Evolutionary conservation across 2,797 vertebrate genomes (phyloP), one percentile per base, ranked within the genome.

Genomic region (Chloroceryle inda): DNA sequence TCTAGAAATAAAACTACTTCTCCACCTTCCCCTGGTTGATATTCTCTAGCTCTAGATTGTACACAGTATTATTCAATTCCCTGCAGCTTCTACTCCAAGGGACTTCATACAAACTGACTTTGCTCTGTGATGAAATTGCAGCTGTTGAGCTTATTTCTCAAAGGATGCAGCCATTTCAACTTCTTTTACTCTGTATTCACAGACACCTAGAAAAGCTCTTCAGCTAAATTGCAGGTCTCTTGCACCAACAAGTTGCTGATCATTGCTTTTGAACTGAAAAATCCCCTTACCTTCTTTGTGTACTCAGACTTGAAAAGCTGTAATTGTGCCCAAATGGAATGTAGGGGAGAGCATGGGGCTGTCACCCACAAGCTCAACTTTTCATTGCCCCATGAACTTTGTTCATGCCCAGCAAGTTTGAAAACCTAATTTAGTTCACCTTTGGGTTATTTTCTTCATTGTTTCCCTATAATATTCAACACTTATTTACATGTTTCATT

Each of bases 391-490:
- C 27, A 1, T 17, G 66, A 23, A 63, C 49, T 45, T 76, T 29
- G 15, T 38, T 44, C 29, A 85, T 84, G 96, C 96, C 91, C 95
- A 86, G 93, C n/a, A 75, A 88, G 35, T 74, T 96, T 96, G 94
- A 95, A 96, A 98, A 98, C 92, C 90, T 33, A n/a, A 37, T 92
- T 77, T 72, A 69, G 23, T 73, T 89, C 33, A 76, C 13, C n/a
- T 52, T 37, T 22, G 6, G 6, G 24, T 49, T 68, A 8, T 33
- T 66, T 73, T 45, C 77, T 97, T 88, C 73, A 68, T 89, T 95
- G 85, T 94, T 96, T 81, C 58, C 77, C 85, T 55, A 67, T 97
- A 91, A 91, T 92, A 97, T 97, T 98, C 96, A 89, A 94, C 96
- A 96, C 78, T 87, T 89, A 85, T 29, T 85, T 72, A 75, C 67